phyloP scores from a whole-genome alignment of 2,888 invertebrate species.

The Drosophila anomelani region DNA sequence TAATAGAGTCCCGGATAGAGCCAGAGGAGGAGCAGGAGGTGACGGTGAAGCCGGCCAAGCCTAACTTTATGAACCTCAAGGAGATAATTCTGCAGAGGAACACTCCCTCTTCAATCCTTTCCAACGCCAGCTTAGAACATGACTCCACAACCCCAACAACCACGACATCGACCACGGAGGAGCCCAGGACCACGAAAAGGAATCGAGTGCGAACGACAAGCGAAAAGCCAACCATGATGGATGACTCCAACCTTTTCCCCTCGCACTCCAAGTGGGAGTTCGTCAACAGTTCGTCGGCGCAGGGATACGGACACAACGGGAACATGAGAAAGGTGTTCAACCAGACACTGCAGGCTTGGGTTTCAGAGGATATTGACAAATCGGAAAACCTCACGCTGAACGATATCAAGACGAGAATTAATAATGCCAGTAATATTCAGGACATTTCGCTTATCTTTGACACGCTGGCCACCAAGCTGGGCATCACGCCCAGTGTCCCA shows the following conservation, averaged over 20 bases:
- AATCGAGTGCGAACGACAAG: slow-evolving; percentile 70
- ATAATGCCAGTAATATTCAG: slow-evolving; percentile 85
- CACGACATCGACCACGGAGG: slow-evolving; percentile 45
- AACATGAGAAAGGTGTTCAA: slow-evolving; percentile 87
- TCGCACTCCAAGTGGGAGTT: slow-evolving; percentile 86
- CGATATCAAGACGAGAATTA: slow-evolving; percentile 81
- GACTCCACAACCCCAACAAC: slow-evolving; percentile 27
- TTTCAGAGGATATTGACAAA: slow-evolving; percentile 86
- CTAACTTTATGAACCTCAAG: slow-evolving; percentile 84
- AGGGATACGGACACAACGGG: slow-evolving; percentile 73
- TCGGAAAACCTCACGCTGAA: slow-evolving; percentile 79
- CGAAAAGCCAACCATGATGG: slow-evolving; percentile 74
- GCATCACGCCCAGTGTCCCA: slow-evolving; percentile 82
- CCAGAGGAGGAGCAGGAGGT: slow-evolving; percentile 85
- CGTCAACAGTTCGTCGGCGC: slow-evolving; percentile 85
- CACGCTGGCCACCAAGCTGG: slow-evolving; percentile 86
- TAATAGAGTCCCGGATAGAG: slow-evolving; percentile 89
- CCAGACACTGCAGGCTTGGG: slow-evolving; percentile 88
- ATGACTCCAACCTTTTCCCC: slow-evolving; percentile 83
- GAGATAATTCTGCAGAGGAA: slow-evolving; percentile 83
- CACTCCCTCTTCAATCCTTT: slow-evolving; percentile 46
- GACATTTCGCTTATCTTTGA: slow-evolving; percentile 89
- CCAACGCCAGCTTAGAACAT: slow-evolving; percentile 19
- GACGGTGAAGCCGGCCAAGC: slow-evolving; percentile 55
- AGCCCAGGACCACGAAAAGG: slow-evolving; percentile 63